These are phyloP conservation scores for Serinus canaria DNA, from an alignment of 2,113 vertebrate species.

Conservation along the genomic window DNA sequence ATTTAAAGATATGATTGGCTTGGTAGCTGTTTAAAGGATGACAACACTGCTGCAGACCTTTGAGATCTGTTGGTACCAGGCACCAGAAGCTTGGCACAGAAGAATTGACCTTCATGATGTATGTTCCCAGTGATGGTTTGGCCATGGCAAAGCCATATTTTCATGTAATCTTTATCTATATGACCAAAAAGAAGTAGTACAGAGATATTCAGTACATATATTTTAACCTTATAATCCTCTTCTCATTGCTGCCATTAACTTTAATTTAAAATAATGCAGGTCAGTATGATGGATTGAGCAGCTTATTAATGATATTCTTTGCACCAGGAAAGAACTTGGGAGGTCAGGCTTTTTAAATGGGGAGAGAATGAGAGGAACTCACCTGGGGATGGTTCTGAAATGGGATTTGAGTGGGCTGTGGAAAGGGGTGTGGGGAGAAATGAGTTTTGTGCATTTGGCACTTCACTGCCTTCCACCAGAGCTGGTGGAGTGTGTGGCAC, in stretches of 20 bases:
- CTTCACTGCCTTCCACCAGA: not conserved
- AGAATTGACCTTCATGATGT: not conserved
- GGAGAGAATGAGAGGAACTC: constrained; percentile 30
- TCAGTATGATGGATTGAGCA: not conserved
- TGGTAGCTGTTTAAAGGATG: not conserved
- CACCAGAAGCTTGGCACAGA: not conserved
- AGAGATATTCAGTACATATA: not conserved
- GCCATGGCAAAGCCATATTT: not conserved
- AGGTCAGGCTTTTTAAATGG: constrained; percentile 55
- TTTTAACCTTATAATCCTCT: not conserved
- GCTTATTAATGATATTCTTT: constrained; percentile 41
- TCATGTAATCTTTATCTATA: not conserved
- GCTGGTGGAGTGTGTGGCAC: not conserved
- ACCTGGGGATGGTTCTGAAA: not conserved
- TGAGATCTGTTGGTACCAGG: not conserved
- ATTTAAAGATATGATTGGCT: not conserved
- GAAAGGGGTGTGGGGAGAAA: not conserved
- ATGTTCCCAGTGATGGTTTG: not conserved
- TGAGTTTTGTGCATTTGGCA: not conserved
- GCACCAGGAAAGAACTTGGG: constrained; percentile 35
- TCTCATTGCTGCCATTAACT: constrained; percentile 3
- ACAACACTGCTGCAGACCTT: not conserved
- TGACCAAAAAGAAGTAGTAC: not conserved
- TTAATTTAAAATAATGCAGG: constrained; percentile 25
- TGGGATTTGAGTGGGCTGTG: not conserved